Evolutionary conservation across 2,888 invertebrate genomes (phyloP), one percentile per base, ranked within the genome.

Genomic region (Hirtodrosophila duncani): DNA sequence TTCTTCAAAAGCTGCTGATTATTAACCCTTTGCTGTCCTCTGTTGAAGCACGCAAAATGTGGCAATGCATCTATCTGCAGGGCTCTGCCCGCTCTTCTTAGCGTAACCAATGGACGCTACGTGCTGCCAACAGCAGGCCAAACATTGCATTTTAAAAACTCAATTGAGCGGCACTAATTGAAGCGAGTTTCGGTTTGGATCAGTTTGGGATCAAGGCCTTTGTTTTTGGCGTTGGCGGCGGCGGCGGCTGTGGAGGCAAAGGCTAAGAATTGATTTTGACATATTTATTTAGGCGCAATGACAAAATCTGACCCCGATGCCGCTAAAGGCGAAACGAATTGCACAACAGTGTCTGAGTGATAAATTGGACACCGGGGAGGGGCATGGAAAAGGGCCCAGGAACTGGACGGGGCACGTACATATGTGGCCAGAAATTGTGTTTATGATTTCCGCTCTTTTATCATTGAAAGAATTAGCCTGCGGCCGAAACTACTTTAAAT

Each of bases 161-260:
- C 71, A 80, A 78, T 79, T 72, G 78, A 63, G 67, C 57, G 75
- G 51, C 49, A 69, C 71, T 67, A 78, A 78, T 75, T 63, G 57
- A 36, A 30, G 30, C 30, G n/a, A 30, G 30, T 30, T 30, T 30
- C n/a, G 14, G 30, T n/a, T 9, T 16, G 9, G 30, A 7, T 30
- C 30, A 17, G 9, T 30, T 30, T 30, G 5, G 30, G 30, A 17
- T 30, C 30, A 14, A 30, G 16, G 14, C 16, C 9, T 30, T 16
- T 30, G 30, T 14, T 30, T 30, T 9, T 9, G 17, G 30, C 16
- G 30, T 30, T 30, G 30, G 30, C n/a, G 26, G 26, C 9, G 26
- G 9, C 9, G 26, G 10, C 11, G 27, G 3, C 24, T 41, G 41
- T 48, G 52, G 29, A 30, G 63, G 52, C 53, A 31, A 34, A 29